Conservation (phyloP, 2,113 vertebrate species). For the Oreochromis spilurus region DNA sequence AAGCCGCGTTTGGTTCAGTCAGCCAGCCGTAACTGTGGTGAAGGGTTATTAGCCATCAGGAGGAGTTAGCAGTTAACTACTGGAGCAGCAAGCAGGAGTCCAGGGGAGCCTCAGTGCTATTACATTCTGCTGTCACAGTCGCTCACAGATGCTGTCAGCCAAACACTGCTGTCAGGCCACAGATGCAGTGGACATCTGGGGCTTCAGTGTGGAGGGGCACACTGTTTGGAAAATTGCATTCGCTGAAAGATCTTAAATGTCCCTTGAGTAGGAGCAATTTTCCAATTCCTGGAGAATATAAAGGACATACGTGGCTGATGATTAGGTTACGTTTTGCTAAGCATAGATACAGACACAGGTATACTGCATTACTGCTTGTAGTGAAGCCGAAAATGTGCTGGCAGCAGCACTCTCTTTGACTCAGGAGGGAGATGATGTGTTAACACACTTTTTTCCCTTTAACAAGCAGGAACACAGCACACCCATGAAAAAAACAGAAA, state of each 20-base stretch:
- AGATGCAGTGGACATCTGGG: constrained; percentile 55
- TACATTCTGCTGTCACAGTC: constrained; percentile 64
- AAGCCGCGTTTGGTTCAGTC: constrained; percentile 47
- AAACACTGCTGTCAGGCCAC: constrained; percentile 50
- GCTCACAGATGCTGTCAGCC: constrained; percentile 63
- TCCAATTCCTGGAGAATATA: neutral
- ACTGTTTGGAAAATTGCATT: constrained; percentile 24
- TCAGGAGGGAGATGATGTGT: constrained; percentile 37
- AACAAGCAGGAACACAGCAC: neutral
- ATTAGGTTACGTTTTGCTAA: constrained; percentile 11
- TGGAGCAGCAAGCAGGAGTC: constrained; percentile 55
- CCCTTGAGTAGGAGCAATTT: neutral
- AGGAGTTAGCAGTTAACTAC: constrained; percentile 63
- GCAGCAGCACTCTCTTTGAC: constrained; percentile 22
- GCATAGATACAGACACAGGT: neutral
- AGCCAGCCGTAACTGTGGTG: constrained; percentile 58
- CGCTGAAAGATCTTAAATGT: neutral
- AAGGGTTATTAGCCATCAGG: constrained; percentile 71
- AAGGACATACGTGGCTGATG: neutral
- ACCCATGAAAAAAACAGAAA: accelerated
- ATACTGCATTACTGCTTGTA: constrained; percentile 2
- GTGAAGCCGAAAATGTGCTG: constrained; percentile 35
- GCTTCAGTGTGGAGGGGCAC: constrained; percentile 13
- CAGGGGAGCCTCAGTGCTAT: constrained; percentile 51
- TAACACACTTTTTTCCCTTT: constrained; percentile 33